Conservation (phyloP, 2,113 vertebrate genomes). For the Himantopus leucocephalus region DNA sequence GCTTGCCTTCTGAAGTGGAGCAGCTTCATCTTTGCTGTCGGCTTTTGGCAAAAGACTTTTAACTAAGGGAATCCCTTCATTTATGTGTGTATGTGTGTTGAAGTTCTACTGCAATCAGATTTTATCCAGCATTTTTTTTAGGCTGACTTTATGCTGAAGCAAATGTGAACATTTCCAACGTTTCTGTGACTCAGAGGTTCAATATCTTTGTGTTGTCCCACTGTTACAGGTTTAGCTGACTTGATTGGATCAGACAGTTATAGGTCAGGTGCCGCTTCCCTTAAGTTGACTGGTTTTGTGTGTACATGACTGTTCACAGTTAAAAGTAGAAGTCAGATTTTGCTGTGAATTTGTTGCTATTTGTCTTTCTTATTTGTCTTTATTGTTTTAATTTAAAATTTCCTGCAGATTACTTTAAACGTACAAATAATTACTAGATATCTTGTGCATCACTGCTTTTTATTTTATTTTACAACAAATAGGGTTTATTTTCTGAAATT, state of each 20-base stretch:
- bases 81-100: not conserved
- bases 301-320: not conserved
- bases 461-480: not conserved
- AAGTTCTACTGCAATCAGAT: not conserved
- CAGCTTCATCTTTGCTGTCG: not conserved
- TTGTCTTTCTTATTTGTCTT: not conserved
- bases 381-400: not conserved
- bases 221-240: not conserved
- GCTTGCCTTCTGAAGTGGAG: not conserved
- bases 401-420: not conserved
- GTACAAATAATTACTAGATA: not conserved
- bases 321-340: not conserved
- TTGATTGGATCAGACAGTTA: not conserved
- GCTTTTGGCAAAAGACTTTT: not conserved
- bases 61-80: not conserved
- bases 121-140: not conserved
- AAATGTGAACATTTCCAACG: not conserved
- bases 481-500: not conserved
- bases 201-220: not conserved
- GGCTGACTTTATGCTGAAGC: not conserved
- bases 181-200: not conserved
- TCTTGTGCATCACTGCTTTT: not conserved
- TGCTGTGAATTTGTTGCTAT: not conserved
- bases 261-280: constrained; percentile 28
- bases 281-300: not conserved